Conservation (phyloP, 30 jellyfish, hydroid and myxozoan genomes). For the Aurelia aurita complex sp. Pacific region DNA sequence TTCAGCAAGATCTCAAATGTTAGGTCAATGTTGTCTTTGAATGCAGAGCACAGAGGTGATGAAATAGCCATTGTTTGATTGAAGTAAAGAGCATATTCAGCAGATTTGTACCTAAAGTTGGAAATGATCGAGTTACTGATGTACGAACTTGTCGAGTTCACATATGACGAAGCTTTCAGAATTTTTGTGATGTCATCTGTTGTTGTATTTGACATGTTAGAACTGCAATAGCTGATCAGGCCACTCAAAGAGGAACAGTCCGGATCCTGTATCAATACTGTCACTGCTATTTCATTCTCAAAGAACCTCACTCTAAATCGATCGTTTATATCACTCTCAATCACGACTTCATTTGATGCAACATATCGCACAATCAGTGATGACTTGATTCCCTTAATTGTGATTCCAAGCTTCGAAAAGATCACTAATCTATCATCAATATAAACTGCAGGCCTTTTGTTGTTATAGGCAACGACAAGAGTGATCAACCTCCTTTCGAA, state of each 20-base stretch:
- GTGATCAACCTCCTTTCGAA: slow-evolving; percentile 26
- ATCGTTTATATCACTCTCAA: background rate
- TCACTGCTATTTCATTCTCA: slow-evolving; percentile 19
- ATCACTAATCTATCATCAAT: slow-evolving; percentile 2
- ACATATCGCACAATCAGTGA: slow-evolving; percentile 12
- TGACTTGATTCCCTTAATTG: slow-evolving; percentile 2
- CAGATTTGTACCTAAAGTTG: slow-evolving; percentile 1
- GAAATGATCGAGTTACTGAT: slow-evolving; percentile 6
- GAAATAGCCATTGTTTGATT: slow-evolving; percentile 51
- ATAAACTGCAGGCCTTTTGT: slow-evolving; percentile 2
- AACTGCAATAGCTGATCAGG: slow-evolving; percentile 22
- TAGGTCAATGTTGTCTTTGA: slow-evolving; percentile 25
- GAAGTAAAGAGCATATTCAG: slow-evolving; percentile 43
- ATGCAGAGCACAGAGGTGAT: slow-evolving; percentile 34
- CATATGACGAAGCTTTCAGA: background rate
- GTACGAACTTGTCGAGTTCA: slow-evolving; percentile 18
- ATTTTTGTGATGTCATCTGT: slow-evolving; percentile 13
- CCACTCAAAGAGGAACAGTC: slow-evolving; percentile 33
- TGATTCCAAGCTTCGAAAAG: slow-evolving; percentile 1
- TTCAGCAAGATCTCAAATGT: slow-evolving; percentile 48
- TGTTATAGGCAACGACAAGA: slow-evolving; percentile 22
- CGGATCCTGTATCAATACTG: background rate
- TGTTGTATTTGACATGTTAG: background rate
- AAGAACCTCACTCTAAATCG: slow-evolving; percentile 10
- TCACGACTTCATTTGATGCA: slow-evolving; percentile 12